Percentiles rank a stretch among this genome's conserved stretches.
phyloP scores from a whole-genome alignment of 2,113 vertebrate genomes.

The Cynopterus brachyotis region DNA sequence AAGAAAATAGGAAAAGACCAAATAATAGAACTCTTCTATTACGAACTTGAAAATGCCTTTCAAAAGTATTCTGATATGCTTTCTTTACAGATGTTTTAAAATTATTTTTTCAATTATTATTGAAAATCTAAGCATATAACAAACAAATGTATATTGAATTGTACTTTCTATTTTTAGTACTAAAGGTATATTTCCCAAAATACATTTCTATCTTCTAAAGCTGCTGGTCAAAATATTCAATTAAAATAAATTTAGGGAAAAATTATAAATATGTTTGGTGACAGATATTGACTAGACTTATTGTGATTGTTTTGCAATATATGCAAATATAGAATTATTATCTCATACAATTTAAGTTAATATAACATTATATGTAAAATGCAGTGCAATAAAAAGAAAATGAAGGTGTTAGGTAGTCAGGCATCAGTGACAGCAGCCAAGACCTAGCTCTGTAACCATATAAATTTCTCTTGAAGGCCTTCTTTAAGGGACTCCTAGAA shows the following conservation, averaged over 20 bases:
- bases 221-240: background rate
- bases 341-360: background rate
- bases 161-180: background rate
- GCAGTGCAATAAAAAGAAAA: background rate
- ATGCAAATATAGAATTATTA: background rate
- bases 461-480: too few relatives aligned
- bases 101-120: background rate
- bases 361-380: background rate
- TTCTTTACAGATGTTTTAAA: background rate
- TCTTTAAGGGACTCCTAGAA: too few relatives aligned
- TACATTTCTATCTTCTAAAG: background rate
- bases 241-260: background rate
- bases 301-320: background rate
- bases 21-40: constrained; percentile 23
- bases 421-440: too few relatives aligned
- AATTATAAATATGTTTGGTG: background rate
- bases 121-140: background rate
- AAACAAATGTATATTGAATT: background rate
- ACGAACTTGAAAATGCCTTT: background rate
- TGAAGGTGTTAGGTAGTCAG: background rate
- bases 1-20: constrained; percentile 38
- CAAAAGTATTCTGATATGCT: background rate
- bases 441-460: too few relatives aligned
- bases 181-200: background rate
- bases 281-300: background rate